A percentile compares a stretch with the other conserved stretches of the same genome.
phyloP scores from a whole-genome alignment of 2,113 vertebrate species.

The Cyprinus carpio region DNA sequence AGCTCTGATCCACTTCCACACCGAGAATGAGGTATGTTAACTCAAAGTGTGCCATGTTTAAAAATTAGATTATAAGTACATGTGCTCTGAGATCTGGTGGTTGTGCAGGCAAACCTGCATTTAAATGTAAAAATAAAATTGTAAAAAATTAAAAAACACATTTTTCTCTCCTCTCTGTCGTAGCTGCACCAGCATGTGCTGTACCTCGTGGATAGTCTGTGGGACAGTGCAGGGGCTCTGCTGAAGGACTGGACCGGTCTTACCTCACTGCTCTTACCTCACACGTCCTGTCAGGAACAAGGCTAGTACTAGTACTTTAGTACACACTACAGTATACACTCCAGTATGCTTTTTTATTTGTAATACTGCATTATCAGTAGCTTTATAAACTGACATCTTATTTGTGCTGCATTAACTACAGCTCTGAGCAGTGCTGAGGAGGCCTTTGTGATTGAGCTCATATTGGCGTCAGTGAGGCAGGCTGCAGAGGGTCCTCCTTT shows the following conservation, averaged over 20 bases:
- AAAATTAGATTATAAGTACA: background rate
- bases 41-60: background rate
- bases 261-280: constrained; percentile 79
- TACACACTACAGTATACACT: background rate
- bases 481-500: constrained; percentile 82
- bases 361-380: background rate
- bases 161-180: background rate
- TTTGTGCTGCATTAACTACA: constrained; percentile 55
- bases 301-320: constrained; percentile 64
- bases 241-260: constrained; percentile 88
- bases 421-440: constrained; percentile 75
- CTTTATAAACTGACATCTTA: background rate
- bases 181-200: constrained; percentile 87
- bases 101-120: background rate
- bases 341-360: background rate
- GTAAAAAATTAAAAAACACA: background rate
- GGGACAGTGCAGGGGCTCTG: constrained; percentile 84
- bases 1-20: constrained; percentile 80
- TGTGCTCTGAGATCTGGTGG: background rate
- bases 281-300: constrained; percentile 60
- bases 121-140: background rate
- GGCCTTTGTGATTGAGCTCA: constrained; percentile 79
- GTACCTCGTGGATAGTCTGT: constrained; percentile 90
- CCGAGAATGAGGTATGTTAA: constrained; percentile 78
- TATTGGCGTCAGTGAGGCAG: constrained; percentile 82